These are phyloP conservation scores for Lacerta viridis DNA, from an alignment of 2,797 vertebrate genomes.

Conservation along the genomic window DNA sequence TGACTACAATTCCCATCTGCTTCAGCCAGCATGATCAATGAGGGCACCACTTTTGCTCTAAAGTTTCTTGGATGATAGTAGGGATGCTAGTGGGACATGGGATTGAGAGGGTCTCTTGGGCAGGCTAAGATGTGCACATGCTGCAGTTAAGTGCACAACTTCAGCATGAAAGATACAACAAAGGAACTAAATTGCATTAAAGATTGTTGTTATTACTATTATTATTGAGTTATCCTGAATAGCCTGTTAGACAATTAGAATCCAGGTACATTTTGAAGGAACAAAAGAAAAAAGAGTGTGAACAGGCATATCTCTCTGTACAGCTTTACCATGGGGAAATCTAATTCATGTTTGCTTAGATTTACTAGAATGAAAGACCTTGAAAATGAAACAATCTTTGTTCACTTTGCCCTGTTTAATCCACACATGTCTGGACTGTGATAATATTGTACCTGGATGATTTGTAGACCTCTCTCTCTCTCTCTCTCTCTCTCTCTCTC, in stretches of 20 bases:
- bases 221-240: slow-evolving; percentile 40
- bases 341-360: slow-evolving; percentile 63
- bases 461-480: slow-evolving; percentile 45
- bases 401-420: slow-evolving; percentile 59
- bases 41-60: neutral
- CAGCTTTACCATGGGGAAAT: slow-evolving; percentile 54
- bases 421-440: slow-evolving; percentile 52
- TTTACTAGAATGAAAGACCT: slow-evolving; percentile 59
- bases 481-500: slow-evolving; percentile 1
- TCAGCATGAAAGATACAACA: slow-evolving; percentile 30
- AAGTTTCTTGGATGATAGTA: neutral
- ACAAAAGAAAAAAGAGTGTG: slow-evolving; percentile 41
- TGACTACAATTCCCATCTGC: neutral
- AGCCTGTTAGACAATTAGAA: slow-evolving; percentile 50
- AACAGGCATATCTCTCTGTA: slow-evolving; percentile 55
- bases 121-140: neutral
- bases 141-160: slow-evolving; percentile 20
- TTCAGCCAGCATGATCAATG: neutral
- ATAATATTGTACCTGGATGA: slow-evolving; percentile 46
- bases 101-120: too few relatives aligned
- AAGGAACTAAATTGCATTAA: slow-evolving; percentile 42
- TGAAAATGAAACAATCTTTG: slow-evolving; percentile 61
- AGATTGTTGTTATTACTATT: slow-evolving; percentile 41
- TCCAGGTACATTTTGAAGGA: slow-evolving; percentile 55
- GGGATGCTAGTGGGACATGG: neutral